Evolutionary conservation across 2,888 invertebrate genomes (phyloP).

Genomic region (Amphipoea oculea): DNA sequence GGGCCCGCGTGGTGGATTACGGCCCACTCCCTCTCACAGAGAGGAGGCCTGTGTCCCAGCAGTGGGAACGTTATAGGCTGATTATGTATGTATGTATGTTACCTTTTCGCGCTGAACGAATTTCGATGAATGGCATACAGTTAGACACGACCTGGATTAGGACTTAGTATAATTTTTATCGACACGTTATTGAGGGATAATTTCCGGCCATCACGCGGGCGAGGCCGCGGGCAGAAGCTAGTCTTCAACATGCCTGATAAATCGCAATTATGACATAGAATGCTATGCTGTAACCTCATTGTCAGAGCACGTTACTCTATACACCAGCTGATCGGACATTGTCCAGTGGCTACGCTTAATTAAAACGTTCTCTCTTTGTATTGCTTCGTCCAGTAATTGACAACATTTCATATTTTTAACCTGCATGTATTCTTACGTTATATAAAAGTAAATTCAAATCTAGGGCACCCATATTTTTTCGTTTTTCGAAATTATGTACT

Average conservation of each 20-base stretch:
- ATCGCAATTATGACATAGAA: not conserved
- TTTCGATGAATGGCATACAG: not conserved
- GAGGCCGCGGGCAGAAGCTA: not conserved
- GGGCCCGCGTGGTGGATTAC: too few relatives aligned
- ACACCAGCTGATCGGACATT: slow-evolving; percentile 25
- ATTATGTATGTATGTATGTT: not conserved
- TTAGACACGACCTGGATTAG: not conserved
- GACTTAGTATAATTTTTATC: not conserved
- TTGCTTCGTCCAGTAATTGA: slow-evolving; percentile 1
- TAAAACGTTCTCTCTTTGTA: slow-evolving; percentile 3
- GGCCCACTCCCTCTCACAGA: too few relatives aligned
- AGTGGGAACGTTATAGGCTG: too few relatives aligned
- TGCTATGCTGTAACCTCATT: not conserved
- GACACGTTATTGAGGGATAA: too few relatives aligned
- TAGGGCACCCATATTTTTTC: too few relatives aligned
- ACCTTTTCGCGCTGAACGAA: not conserved
- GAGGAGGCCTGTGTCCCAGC: too few relatives aligned
- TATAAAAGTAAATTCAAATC: too few relatives aligned
- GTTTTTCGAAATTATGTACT: too few relatives aligned
- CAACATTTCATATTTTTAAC: too few relatives aligned
- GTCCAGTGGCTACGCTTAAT: slow-evolving; percentile 5
- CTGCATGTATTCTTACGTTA: too few relatives aligned
- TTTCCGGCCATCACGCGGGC: not conserved
- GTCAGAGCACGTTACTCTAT: not conserved
- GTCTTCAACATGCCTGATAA: not conserved